phyloP scores from a whole-genome alignment of 2,797 vertebrate genomes.

The Phalloptychus januarius region DNA sequence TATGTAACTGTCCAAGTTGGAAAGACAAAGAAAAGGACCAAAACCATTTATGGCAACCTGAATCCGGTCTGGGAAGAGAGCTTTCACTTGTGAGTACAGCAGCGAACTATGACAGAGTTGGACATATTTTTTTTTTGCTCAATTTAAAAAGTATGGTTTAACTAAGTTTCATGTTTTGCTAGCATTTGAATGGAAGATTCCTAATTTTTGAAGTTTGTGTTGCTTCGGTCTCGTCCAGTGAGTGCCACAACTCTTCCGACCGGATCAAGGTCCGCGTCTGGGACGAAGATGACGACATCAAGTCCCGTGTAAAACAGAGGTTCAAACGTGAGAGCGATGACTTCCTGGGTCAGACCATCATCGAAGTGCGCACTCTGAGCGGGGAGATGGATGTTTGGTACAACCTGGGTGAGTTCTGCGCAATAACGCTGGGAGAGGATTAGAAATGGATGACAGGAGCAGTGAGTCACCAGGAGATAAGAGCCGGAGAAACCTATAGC shows the following conservation, averaged over 20 bases:
- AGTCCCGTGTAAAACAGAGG: conserved; percentile 94
- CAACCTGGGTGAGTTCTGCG: conserved; percentile 87
- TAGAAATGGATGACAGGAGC: conserved; percentile 29
- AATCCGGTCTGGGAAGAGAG: conserved; percentile 98
- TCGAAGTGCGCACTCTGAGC: conserved; percentile 95
- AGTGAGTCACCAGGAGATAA: conserved; percentile 24
- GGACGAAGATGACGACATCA: conserved; percentile 98
- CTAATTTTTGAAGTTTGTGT: not conserved
- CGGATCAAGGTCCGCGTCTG: conserved; percentile 97
- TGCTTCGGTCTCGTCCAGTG: conserved; percentile 76
- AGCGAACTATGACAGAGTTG: not conserved
- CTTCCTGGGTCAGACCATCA: conserved; percentile 97
- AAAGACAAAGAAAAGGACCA: conserved; percentile 98
- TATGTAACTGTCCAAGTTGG: conserved; percentile 98
- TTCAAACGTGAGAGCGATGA: conserved; percentile 97
- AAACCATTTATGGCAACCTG: conserved; percentile 97
- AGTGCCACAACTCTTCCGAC: conserved; percentile 98
- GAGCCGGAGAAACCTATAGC: conserved; percentile 27
- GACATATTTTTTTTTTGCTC: not conserved
- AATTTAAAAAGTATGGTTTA: not conserved
- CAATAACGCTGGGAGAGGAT: conserved; percentile 22
- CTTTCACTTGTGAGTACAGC: conserved; percentile 93
- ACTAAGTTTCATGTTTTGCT: not conserved
- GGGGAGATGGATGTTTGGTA: conserved; percentile 99
- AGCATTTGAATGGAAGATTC: not conserved